These are phyloP conservation scores for Nemotelus pantherinus DNA, from an alignment of 2,888 invertebrate genomes.

Conservation along the genomic window DNA sequence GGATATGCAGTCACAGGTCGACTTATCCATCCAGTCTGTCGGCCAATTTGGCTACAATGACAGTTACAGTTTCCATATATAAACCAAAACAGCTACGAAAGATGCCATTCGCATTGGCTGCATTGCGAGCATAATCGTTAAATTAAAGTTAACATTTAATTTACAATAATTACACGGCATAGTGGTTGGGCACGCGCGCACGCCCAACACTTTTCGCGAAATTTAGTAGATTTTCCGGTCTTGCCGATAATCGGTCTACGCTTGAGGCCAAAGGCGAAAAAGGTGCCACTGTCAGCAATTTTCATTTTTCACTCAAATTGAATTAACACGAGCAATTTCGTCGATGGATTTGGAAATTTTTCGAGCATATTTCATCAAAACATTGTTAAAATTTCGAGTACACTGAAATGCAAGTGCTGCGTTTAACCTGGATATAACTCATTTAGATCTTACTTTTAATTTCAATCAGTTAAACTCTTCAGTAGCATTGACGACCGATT, in stretches of 20 bases:
- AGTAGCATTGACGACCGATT: constrained; percentile 29
- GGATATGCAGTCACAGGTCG: neutral
- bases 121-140: constrained; percentile 33
- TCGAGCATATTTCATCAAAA: too few species aligned
- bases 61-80: constrained; percentile 25
- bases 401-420: too few species aligned
- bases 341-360: too few species aligned
- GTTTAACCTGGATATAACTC: neutral
- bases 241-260: neutral
- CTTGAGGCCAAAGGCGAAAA: too few species aligned
- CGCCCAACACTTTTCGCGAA: constrained; percentile 19
- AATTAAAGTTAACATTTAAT: constrained; percentile 45
- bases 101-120: constrained; percentile 23
- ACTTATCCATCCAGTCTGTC: neutral
- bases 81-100: neutral
- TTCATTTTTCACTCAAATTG: too few species aligned
- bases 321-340: too few species aligned
- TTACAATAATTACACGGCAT: constrained; percentile 43
- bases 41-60: constrained; percentile 31
- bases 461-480: neutral
- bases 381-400: too few species aligned
- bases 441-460: neutral
- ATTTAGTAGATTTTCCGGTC: constrained; percentile 23
- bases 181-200: constrained; percentile 35
- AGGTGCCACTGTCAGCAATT: too few species aligned